A percentile compares a stretch with the other conserved stretches of the same genome.
Evolutionary conservation across 2,888 invertebrate genomes (phyloP).

Genomic region (Parnassius smintheus): DNA sequence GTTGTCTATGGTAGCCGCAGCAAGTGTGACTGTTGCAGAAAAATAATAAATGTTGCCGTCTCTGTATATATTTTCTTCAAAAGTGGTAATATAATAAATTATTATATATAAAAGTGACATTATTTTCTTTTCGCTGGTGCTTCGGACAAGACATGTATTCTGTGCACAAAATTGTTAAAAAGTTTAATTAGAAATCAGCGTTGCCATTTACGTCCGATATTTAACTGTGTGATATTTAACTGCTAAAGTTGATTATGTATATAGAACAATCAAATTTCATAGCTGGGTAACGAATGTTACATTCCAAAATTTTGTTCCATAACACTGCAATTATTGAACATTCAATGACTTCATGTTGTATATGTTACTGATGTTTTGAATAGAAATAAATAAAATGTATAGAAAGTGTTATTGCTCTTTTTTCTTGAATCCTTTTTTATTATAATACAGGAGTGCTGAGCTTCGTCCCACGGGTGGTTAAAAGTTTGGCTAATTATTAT

Average conservation of each 20-base stretch:
- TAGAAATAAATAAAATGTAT: slow-evolving; percentile 74
- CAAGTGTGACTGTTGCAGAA: slow-evolving; percentile 36
- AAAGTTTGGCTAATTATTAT: too few species aligned
- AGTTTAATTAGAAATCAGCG: slow-evolving; percentile 35
- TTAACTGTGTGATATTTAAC: slow-evolving; percentile 24
- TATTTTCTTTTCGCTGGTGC: slow-evolving; percentile 49
- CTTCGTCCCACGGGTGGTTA: too few species aligned
- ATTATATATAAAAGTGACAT: slow-evolving; percentile 50
- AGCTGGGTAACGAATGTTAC: slow-evolving; percentile 47
- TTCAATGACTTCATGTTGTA: slow-evolving; percentile 50
- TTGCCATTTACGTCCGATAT: slow-evolving; percentile 26
- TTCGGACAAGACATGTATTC: slow-evolving; percentile 40
- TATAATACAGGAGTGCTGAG: neutral
- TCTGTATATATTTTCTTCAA: slow-evolving; percentile 60
- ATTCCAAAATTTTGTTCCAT: slow-evolving; percentile 61
- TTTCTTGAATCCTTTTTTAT: slow-evolving; percentile 31
- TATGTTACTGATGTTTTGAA: slow-evolving; percentile 73
- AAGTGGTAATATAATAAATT: slow-evolving; percentile 42
- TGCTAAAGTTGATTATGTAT: slow-evolving; percentile 32
- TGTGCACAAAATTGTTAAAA: slow-evolving; percentile 60
- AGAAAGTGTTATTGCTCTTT: slow-evolving; percentile 55
- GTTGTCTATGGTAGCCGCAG: slow-evolving; percentile 37
- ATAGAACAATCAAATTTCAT: slow-evolving; percentile 19
- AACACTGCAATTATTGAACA: slow-evolving; percentile 19
- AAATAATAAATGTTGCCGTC: slow-evolving; percentile 46